phyloP scores from a whole-genome alignment of 2,797 vertebrate genomes.

The Onychomys leucogaster region DNA sequence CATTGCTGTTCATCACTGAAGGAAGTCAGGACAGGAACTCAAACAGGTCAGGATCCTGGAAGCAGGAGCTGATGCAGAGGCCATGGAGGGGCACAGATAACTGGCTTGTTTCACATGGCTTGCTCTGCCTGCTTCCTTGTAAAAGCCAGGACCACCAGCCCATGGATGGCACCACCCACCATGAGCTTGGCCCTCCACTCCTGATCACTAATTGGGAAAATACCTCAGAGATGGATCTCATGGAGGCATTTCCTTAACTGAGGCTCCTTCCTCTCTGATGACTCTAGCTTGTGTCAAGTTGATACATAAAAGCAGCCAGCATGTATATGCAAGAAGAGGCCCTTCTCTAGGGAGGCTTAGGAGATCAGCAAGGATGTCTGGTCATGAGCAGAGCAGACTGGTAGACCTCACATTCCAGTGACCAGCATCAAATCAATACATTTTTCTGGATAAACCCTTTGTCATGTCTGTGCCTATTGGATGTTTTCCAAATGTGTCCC shows the following conservation, averaged over 20 bases:
- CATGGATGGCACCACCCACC: neutral
- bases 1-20: neutral
- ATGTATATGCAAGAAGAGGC: neutral
- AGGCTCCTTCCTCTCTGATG: neutral
- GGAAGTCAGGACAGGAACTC: neutral
- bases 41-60: neutral
- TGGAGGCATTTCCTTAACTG: neutral
- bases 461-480: neutral
- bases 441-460: neutral
- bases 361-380: neutral
- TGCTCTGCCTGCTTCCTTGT: neutral
- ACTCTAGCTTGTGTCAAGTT: neutral
- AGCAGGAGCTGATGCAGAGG: neutral
- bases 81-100: neutral
- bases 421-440: neutral
- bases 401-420: neutral
- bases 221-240: neutral
- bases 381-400: neutral
- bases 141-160: neutral
- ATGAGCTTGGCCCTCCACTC: too few relatives aligned
- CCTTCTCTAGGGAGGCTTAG: conserved; percentile 3
- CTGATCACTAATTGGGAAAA: neutral
- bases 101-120: neutral
- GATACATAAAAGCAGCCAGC: neutral
- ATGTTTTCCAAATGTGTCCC: neutral